These are phyloP conservation scores for Drosophila ironensis DNA, from an alignment of 1,140 invertebrate genomes.

Conservation along the genomic window DNA sequence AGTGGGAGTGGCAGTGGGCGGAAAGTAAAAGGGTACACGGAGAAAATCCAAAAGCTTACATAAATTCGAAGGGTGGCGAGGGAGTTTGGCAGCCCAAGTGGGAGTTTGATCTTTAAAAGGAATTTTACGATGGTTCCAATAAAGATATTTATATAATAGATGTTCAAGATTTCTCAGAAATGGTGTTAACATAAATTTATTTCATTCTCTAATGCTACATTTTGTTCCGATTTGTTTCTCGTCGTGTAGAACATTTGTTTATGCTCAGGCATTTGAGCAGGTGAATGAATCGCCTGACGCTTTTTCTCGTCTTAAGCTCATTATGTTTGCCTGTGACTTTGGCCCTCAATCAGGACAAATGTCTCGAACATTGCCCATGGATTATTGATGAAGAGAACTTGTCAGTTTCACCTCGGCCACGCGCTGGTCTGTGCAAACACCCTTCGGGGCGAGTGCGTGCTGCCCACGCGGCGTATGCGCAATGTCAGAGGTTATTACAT, in stretches of 20 bases:
- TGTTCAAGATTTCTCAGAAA: too few relatives aligned
- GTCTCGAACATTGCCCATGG: constrained; percentile 20
- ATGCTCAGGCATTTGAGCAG: constrained; percentile 4
- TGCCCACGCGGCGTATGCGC: constrained; percentile 34
- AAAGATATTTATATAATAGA: too few relatives aligned
- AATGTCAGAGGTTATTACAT: constrained; percentile 13
- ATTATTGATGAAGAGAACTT: constrained; percentile 30
- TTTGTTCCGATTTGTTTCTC: background rate
- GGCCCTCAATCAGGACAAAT: constrained; percentile 57
- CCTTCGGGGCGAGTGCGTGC: constrained; percentile 1
- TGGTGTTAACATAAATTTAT: too few relatives aligned
- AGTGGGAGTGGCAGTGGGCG: background rate
- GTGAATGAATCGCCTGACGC: constrained; percentile 26
- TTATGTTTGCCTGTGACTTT: constrained; percentile 51
- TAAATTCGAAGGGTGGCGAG: background rate
- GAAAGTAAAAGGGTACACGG: constrained; percentile 6
- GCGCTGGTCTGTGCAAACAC: constrained; percentile 19
- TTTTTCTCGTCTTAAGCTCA: constrained; percentile 59
- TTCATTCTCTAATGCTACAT: too few relatives aligned
- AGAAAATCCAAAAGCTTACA: background rate
- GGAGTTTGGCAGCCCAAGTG: too few relatives aligned
- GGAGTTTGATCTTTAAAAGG: too few relatives aligned
- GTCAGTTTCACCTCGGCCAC: constrained; percentile 15
- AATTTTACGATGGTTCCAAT: too few relatives aligned
- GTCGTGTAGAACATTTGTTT: background rate